Evolutionary conservation across 1,140 invertebrate genomes (phyloP).

Genomic region (Dufourea novaeangliae): DNA sequence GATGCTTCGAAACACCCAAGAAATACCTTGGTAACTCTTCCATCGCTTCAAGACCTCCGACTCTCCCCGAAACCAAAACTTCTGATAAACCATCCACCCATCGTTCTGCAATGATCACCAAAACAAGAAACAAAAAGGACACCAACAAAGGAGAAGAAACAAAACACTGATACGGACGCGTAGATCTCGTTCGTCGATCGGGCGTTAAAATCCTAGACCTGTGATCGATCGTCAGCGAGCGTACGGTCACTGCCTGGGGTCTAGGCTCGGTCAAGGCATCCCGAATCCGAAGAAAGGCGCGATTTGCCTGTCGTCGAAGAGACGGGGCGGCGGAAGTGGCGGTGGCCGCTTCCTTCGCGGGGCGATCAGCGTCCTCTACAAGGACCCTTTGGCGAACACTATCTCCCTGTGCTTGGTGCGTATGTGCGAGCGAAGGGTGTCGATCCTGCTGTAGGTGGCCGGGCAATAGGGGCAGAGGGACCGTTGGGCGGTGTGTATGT

Average conservation of each 20-base stretch:
- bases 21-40: neutral
- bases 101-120: neutral
- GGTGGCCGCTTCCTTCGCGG: constrained; percentile 72
- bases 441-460: constrained; percentile 92
- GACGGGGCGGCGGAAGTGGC: constrained; percentile 57
- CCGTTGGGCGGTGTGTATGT: constrained; percentile 90
- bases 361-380: constrained; percentile 75
- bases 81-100: neutral
- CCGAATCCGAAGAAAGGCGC: constrained; percentile 66
- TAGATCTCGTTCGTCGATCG: neutral
- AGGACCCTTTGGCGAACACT: constrained; percentile 77
- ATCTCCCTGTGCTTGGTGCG: constrained; percentile 87
- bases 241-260: constrained; percentile 23
- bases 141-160: neutral
- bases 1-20: too few relatives aligned
- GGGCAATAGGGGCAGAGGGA: constrained; percentile 92
- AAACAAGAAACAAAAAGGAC: neutral
- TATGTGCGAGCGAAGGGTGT: constrained; percentile 89
- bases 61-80: neutral
- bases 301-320: constrained; percentile 54
- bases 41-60: neutral
- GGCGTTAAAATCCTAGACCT: constrained; percentile 1
- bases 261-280: constrained; percentile 52
- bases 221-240: neutral
- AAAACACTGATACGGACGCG: neutral